These are phyloP conservation scores for Plestiodon gilberti DNA, from an alignment of 2,113 vertebrate genomes.

Conservation along the genomic window DNA sequence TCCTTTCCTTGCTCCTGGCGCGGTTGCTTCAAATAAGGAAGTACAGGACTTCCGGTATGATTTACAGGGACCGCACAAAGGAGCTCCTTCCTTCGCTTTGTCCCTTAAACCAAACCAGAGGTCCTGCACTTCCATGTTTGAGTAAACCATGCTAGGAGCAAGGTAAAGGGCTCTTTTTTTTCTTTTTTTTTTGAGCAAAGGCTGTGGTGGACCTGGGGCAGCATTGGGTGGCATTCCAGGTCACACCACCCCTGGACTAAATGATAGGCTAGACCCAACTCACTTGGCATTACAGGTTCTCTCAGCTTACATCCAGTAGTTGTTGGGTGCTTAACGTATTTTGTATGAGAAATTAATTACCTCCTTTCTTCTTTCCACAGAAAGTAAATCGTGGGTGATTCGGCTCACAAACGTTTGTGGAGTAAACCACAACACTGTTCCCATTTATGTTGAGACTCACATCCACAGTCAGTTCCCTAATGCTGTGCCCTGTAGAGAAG, in stretches of 20 bases:
- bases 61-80: too few species aligned
- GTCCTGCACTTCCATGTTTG: too few species aligned
- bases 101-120: too few species aligned
- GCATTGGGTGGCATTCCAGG: too few species aligned
- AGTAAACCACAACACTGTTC: constrained; percentile 46
- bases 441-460: constrained; percentile 45
- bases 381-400: constrained; percentile 64
- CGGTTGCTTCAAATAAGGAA: too few species aligned
- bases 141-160: too few species aligned
- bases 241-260: neutral
- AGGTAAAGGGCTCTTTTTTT: too few species aligned
- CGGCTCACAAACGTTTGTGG: constrained; percentile 58
- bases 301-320: constrained; percentile 37
- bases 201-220: too few species aligned
- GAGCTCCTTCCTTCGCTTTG: too few species aligned
- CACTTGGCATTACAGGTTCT: neutral
- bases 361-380: constrained; percentile 81
- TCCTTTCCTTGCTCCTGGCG: too few species aligned
- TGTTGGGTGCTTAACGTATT: neutral
- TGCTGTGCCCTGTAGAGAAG: constrained; percentile 65
- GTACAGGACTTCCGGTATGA: too few species aligned
- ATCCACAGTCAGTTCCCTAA: constrained; percentile 62
- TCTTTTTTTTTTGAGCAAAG: too few species aligned
- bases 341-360: constrained; percentile 72
- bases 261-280: neutral